Evolutionary conservation across 2,113 vertebrate species (phyloP).

Genomic region (Leucopsar rothschildi): DNA sequence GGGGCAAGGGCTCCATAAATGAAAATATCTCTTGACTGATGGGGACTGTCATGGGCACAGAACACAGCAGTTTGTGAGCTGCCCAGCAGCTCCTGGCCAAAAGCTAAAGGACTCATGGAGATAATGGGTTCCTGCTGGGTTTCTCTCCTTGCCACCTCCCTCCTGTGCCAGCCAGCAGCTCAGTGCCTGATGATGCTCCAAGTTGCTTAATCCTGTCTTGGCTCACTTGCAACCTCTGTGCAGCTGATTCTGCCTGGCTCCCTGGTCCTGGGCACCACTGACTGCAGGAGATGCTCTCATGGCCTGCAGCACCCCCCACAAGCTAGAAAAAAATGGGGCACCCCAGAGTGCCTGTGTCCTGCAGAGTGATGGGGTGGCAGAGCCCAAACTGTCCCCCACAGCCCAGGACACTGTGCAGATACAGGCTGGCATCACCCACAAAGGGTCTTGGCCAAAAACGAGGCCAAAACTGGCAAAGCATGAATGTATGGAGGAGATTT

Average conservation of each 20-base stretch:
- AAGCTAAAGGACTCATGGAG: not conserved
- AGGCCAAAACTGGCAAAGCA: not conserved
- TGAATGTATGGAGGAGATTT: fast-evolving
- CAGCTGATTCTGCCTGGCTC: not conserved
- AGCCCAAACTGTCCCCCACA: fast-evolving
- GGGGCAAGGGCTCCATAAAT: not conserved
- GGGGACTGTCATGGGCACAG: not conserved
- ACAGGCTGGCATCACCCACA: not conserved
- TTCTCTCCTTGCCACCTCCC: not conserved
- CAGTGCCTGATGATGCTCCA: not conserved
- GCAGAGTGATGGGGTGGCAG: not conserved
- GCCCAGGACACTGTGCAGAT: fast-evolving
- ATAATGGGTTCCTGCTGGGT: not conserved
- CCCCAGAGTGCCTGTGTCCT: not conserved
- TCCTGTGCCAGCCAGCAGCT: not conserved
- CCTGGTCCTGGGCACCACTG: fast-evolving
- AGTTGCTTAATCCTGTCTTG: not conserved
- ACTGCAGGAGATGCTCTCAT: not conserved
- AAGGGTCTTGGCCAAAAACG: not conserved
- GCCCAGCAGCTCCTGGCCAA: not conserved
- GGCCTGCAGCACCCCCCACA: not conserved
- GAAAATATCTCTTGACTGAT: not conserved
- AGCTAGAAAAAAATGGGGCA: not conserved
- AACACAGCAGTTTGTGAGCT: not conserved
- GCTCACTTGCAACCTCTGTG: not conserved